Base-by-base conservation (phyloP, 1,140 invertebrate species). In the Trachelipus rathkii region DNA sequence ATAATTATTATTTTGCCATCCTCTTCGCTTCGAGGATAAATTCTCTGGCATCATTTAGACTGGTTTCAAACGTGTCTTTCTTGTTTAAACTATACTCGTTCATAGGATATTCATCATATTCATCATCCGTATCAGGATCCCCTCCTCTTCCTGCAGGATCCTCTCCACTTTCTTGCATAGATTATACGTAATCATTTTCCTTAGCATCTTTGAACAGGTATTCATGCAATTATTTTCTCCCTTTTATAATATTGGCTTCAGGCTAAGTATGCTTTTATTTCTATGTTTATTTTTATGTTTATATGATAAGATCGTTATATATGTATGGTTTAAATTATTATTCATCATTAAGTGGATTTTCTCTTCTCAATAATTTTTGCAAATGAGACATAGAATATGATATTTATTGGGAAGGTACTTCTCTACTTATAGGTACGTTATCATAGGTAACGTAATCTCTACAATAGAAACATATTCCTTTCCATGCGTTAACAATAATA, bases 391-490 rank as follows among this genome's bases (percentile, higher is more conserved):
- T 15, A 19, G 50, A 60, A 19, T 60, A 60, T 1, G 50, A 60
- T 15, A 60, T 60, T 19, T 60, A 60, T 60, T 60, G 11, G 2
- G 50, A 60, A 19, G 50, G 50, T 4, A 60, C 50, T 60, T 60
- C 50, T 19, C 50, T 60, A 60, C 2, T 60, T 15, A 60, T 60
- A 19, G 50, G 19, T 13, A 60, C 19, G 50, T 60, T 60, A 60
- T 19, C 19, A 8, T 60, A 60, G 3, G 50, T 60, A 15, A 60
- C 50, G 8, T 60, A 60, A 8, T 60, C 19, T 60, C 50, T 60
- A 60, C 50, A 60, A 60, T 60, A 60, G 50, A 60, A 60, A 60
- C 50, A 60, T 15, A 60, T 60, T 60, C 50, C 50, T 60, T 8
- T 60, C 50, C 50, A 60, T 60, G 50, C 50, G 19, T 15, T 15